Conservation (phyloP, 2,113 vertebrate genomes). For the Lagopus leucura region DNA sequence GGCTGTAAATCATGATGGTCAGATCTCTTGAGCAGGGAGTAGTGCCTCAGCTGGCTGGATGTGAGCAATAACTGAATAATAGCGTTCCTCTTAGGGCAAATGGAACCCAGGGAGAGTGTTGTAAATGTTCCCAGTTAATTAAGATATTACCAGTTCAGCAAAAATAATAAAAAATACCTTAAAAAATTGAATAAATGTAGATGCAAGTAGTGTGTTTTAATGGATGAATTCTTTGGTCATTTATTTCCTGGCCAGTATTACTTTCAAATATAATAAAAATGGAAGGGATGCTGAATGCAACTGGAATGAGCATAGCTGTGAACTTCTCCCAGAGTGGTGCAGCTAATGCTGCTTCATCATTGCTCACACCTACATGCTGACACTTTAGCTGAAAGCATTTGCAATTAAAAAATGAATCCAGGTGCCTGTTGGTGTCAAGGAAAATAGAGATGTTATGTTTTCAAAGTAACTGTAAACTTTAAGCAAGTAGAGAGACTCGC, state of each 20-base stretch:
- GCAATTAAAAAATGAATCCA: slow-evolving; percentile 27
- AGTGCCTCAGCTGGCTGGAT: neutral
- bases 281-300: neutral
- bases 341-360: neutral
- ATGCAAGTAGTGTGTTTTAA: neutral
- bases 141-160: slow-evolving; percentile 4
- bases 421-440: neutral
- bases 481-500: slow-evolving; percentile 16
- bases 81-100: neutral
- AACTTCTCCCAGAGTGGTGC: neutral
- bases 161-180: neutral
- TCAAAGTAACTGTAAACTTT: slow-evolving; percentile 54
- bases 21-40: neutral
- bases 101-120: neutral
- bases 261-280: neutral
- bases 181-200: neutral
- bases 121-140: neutral
- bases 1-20: neutral
- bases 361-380: neutral
- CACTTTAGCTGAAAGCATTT: slow-evolving; percentile 21
- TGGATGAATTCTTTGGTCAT: neutral
- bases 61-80: neutral
- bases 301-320: neutral
- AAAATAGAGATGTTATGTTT: slow-evolving; percentile 43
- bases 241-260: neutral